Evolutionary conservation across 2,113 vertebrate genomes (phyloP), one percentile per base, ranked within the genome.

Genomic region (Ibidorhyncha struthersii): DNA sequence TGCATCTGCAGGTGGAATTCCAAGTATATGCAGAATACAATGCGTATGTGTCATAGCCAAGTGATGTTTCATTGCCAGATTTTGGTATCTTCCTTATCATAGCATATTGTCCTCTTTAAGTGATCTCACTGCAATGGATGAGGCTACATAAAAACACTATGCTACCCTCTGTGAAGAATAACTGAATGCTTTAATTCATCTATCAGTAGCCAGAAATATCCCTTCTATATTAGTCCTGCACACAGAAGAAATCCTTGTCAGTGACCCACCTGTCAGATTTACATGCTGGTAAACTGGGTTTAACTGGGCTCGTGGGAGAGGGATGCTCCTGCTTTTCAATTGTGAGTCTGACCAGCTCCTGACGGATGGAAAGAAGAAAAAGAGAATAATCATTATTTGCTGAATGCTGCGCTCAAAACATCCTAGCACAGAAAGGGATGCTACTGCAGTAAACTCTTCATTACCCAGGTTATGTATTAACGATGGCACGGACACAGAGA

Each of bases 271-370:
- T 98, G 72, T 99, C 99, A 17, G 98, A 96, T 79, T 98, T 98
- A 97, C 97, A 96, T 25, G 98, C 97, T 66, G 99, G 99, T 43
- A 98, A 97, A 22, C 97, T 98, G 85, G 99, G 99, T 95, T 99
- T 99, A 96, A 98, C 99, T 0, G 99, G 99, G 83, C 98, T 99
- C 10, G 99, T 99, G 43, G 99, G 99, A 41, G 99, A 99, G 0
- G 99, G 99, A 53, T 99, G 99, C 47, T 99, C 99, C 83, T 99
- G 99, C 94, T 99, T 99, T 97, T 99, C 99, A 52, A 99, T 98
- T 7, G 99, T 99, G 41, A 99, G 98, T 96, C 99, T 99, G 96
- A 99, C 99, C 97, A 99, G 96, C 79, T 99, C 99, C 99, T 99
- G 76, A 82, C 56, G 83, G 59, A 66, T 4, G 15, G 50, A 94